phyloP scores from a whole-genome alignment of 2,888 invertebrate genomes.

The Keiferia lycopersicella region DNA sequence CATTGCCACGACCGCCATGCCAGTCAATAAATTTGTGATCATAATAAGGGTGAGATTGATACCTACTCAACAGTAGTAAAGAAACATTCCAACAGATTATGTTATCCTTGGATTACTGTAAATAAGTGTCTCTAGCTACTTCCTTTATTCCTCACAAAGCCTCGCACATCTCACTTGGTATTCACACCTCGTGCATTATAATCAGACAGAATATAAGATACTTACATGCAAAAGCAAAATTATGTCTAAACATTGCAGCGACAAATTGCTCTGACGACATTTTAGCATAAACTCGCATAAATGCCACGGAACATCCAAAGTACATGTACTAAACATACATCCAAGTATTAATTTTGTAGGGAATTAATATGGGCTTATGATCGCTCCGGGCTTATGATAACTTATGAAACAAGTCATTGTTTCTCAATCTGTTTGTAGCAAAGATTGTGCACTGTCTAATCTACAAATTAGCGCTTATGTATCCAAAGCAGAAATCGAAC shows the following conservation, averaged over 20 bases:
- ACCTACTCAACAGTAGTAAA: too few relatives aligned
- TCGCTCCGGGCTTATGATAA: conserved; percentile 4
- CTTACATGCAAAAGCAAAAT: neutral
- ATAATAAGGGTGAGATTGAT: too few relatives aligned
- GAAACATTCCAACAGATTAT: neutral
- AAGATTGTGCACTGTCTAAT: neutral
- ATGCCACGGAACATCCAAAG: conserved; percentile 12
- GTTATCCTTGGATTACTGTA: neutral
- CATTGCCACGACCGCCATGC: too few relatives aligned
- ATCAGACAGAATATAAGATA: too few relatives aligned
- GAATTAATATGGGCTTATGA: conserved; percentile 16
- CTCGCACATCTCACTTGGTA: neutral
- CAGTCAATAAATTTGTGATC: too few relatives aligned
- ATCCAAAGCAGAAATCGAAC: neutral
- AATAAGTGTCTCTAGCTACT: neutral
- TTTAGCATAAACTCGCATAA: conserved; percentile 15
- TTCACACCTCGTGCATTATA: neutral
- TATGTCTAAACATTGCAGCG: neutral
- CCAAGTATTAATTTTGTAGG: conserved; percentile 15
- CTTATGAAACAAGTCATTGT: neutral
- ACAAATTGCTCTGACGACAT: neutral
- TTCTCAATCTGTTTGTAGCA: neutral
- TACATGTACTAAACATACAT: neutral
- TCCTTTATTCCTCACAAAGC: neutral
- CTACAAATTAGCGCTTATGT: neutral